Percentiles rank a stretch among this genome's conserved stretches.
Evolutionary conservation across 2,113 vertebrate species (phyloP).

Genomic region (Tautogolabrus adspersus): DNA sequence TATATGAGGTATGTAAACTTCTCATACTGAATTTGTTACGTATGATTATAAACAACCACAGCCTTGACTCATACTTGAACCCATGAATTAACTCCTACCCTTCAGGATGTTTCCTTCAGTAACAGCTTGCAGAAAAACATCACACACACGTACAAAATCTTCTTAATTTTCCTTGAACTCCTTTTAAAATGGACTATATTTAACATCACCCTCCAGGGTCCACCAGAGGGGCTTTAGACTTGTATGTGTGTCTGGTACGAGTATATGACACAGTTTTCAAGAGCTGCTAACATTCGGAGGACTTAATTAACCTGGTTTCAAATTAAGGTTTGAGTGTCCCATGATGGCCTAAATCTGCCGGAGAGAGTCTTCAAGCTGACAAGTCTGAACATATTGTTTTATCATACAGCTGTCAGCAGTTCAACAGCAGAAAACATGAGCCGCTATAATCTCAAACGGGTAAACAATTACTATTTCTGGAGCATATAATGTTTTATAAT

Average conservation of each 20-base stretch:
- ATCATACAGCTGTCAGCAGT: not conserved
- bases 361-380: not conserved
- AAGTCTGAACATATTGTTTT: not conserved
- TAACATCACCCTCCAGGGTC: not conserved
- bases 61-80: no score
- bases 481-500: not conserved
- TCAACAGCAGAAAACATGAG: not conserved
- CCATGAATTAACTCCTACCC: no score
- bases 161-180: not conserved
- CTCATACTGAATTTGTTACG: no score
- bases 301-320: constrained; percentile 36
- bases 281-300: not conserved
- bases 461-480: not conserved
- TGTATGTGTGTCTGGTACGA: not conserved
- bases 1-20: no score
- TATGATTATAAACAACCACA: no score
- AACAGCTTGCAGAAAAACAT: no score
- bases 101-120: no score
- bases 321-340: not conserved
- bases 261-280: constrained; percentile 3
- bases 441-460: not conserved
- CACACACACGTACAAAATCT: no score
- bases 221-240: not conserved
- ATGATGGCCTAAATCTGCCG: constrained; percentile 1
- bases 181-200: not conserved